These are phyloP conservation scores for Coelogynopora nodosa DNA, from an alignment of 2,888 invertebrate species.

Conservation along the genomic window DNA sequence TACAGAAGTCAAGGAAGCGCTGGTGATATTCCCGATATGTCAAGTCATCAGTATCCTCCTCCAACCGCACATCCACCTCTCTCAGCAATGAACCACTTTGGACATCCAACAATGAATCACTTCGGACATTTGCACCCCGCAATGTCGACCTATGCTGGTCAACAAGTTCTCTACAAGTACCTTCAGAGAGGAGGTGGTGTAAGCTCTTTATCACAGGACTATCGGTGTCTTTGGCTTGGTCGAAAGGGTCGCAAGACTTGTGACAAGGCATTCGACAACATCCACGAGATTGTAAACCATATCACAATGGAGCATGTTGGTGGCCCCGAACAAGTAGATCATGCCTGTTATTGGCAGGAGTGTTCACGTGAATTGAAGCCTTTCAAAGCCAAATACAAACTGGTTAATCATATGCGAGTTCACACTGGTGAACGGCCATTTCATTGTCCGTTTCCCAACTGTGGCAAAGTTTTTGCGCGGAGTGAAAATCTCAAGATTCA, in stretches of 20 bases:
- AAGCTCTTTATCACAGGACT: constrained; percentile 23
- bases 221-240: constrained; percentile 41
- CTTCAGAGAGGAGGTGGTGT: background rate
- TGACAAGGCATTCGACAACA: constrained; percentile 83
- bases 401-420: constrained; percentile 97
- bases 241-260: constrained; percentile 72
- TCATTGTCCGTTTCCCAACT: constrained; percentile 92
- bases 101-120: background rate
- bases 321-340: constrained; percentile 92
- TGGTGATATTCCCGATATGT: background rate
- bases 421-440: constrained; percentile 99
- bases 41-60: background rate
- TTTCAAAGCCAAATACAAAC: constrained; percentile 98
- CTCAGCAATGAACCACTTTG: background rate
- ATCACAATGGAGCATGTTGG: constrained; percentile 96
- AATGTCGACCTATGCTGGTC: constrained; percentile 8
- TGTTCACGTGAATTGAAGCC: constrained; percentile 88
- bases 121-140: constrained; percentile 11
- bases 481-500: constrained; percentile 98
- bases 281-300: constrained; percentile 95
- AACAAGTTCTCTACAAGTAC: constrained; percentile 21
- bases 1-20: background rate
- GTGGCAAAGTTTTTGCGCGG: constrained; percentile 95
- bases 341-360: constrained; percentile 95
- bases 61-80: background rate